Evolutionary conservation across 2,113 vertebrate species (phyloP).

Genomic region (Rhinoderma darwinii): DNA sequence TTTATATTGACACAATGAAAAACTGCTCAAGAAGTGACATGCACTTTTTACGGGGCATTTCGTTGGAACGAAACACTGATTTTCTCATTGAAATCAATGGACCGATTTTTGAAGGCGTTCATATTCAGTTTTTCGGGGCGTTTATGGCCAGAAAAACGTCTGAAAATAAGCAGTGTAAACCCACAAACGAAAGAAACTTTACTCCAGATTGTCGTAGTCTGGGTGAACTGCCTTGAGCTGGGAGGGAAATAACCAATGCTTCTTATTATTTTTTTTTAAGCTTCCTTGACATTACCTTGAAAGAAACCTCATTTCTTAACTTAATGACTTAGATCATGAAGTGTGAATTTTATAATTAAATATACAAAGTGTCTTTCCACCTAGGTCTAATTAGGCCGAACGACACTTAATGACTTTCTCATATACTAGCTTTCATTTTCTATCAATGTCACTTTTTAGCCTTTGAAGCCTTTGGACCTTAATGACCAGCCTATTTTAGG

Average conservation of each 20-base stretch:
- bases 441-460: background rate
- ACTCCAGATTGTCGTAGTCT: too few species aligned
- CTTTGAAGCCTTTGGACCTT: background rate
- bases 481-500: too few species aligned
- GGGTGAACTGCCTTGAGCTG: background rate
- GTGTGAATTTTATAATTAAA: background rate
- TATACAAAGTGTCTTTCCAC: background rate
- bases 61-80: too few species aligned
- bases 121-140: too few species aligned
- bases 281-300: background rate
- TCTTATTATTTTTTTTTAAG: background rate
- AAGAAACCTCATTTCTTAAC: background rate
- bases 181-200: too few species aligned
- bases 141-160: too few species aligned
- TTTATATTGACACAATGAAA: too few species aligned
- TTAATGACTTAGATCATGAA: background rate
- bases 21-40: too few species aligned
- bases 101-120: too few species aligned
- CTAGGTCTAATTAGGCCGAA: background rate
- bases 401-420: background rate
- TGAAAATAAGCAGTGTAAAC: too few species aligned
- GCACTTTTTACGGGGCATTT: too few species aligned
- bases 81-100: too few species aligned
- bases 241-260: background rate
- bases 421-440: background rate